A percentile compares a stretch with the other conserved stretches of the same genome.
Evolutionary conservation across 1,140 invertebrate species (phyloP).

Genomic region (Luehdorfia chinensis): DNA sequence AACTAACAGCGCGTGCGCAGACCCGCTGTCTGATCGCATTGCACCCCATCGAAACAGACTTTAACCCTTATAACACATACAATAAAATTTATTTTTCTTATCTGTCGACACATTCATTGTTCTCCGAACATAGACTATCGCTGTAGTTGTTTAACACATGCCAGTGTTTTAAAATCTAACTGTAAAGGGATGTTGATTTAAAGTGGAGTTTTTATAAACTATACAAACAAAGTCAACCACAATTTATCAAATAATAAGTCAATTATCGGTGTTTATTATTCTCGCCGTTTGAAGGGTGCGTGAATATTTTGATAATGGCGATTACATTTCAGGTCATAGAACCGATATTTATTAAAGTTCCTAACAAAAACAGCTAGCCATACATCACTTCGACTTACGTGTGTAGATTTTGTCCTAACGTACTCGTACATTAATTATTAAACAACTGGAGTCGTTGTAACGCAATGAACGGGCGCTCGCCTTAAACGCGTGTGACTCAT

Average conservation of each 20-base stretch:
- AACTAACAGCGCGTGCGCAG: conserved; percentile 67
- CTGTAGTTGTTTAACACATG: conserved; percentile 25
- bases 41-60: conserved; percentile 18
- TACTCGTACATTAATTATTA: no score
- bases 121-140: conserved; percentile 16
- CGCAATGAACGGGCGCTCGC: no score
- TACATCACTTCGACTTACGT: no score
- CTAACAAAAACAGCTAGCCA: no score
- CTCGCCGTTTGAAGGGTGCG: not conserved
- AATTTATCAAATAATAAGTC: conserved; percentile 2
- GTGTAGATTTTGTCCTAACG: no score
- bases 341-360: no score
- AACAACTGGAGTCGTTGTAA: no score
- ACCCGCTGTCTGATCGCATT: conserved; percentile 33
- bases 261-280: not conserved
- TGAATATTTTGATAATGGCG: no score
- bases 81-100: conserved; percentile 24
- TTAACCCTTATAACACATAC: conserved; percentile 25
- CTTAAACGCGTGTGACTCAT: no score
- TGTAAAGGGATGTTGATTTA: conserved; percentile 11
- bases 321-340: no score
- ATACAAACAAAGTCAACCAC: conserved; percentile 7
- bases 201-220: conserved; percentile 10
- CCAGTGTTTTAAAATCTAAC: conserved; percentile 16
- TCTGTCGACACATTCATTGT: conserved; percentile 17